Evolutionary conservation across 2,113 vertebrate genomes (phyloP).

Genomic region (Oreochromis tanganicae): DNA sequence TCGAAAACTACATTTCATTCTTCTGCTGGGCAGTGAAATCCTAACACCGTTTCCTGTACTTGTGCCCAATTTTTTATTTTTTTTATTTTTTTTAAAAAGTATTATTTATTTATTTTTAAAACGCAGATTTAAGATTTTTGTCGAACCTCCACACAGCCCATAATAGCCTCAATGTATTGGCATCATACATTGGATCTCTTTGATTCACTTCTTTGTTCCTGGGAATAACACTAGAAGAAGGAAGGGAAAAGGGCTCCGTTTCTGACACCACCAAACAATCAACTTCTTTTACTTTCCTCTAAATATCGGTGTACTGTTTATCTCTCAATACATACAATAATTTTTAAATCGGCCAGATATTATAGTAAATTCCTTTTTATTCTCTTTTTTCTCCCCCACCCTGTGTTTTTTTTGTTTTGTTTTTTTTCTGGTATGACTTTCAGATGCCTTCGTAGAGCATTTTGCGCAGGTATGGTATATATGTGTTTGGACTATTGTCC

Average conservation of each 20-base stretch:
- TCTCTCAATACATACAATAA: conserved; percentile 31
- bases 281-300: background rate
- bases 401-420: conserved; percentile 33
- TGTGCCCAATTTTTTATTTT: background rate
- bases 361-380: conserved; percentile 57
- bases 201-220: background rate
- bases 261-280: background rate
- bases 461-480: conserved; percentile 76
- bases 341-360: background rate
- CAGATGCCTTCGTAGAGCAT: conserved; percentile 69
- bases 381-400: conserved; percentile 67
- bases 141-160: background rate
- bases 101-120: background rate
- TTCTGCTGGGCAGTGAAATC: background rate
- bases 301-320: conserved; percentile 4
- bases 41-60: background rate
- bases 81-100: background rate
- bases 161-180: background rate
- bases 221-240: background rate
- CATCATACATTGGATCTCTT: background rate
- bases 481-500: conserved; percentile 78
- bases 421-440: conserved; percentile 47
- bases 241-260: background rate
- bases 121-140: background rate
- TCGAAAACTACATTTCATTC: background rate